Conservation (phyloP, 2,113 vertebrate genomes). For the Lutjanus erythropterus region DNA sequence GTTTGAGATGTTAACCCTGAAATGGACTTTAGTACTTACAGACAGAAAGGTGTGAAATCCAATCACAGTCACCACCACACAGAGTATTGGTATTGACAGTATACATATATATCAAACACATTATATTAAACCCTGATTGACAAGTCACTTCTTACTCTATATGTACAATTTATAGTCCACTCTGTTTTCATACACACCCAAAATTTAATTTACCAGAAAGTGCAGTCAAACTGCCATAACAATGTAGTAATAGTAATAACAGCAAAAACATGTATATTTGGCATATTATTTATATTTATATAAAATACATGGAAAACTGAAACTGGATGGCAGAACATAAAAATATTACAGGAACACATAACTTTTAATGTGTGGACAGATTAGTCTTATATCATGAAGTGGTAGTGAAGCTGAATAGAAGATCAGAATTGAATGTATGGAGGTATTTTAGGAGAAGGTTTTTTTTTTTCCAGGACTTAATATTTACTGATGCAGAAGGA, state of each 20-base stretch:
- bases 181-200: not conserved
- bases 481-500: not conserved
- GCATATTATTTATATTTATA: not conserved
- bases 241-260: not conserved
- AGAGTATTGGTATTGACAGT: not conserved
- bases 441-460: not conserved
- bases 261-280: not conserved
- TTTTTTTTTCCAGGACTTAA: too few species aligned
- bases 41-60: conserved; percentile 34
- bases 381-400: not conserved
- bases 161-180: not conserved
- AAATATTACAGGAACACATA: not conserved
- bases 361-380: not conserved
- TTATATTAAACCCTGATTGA: not conserved
- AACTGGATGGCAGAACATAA: not conserved
- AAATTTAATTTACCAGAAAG: not conserved
- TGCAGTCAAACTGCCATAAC: not conserved
- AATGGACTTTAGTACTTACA: conserved; percentile 40
- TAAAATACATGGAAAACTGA: not conserved
- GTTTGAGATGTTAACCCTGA: conserved; percentile 59
- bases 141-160: not conserved
- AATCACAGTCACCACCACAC: conserved; percentile 18
- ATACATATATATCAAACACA: too few species aligned
- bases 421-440: not conserved
- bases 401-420: not conserved